These are phyloP conservation scores for Ploceus nigricollis DNA, from an alignment of 2,113 vertebrate species.

Conservation along the genomic window DNA sequence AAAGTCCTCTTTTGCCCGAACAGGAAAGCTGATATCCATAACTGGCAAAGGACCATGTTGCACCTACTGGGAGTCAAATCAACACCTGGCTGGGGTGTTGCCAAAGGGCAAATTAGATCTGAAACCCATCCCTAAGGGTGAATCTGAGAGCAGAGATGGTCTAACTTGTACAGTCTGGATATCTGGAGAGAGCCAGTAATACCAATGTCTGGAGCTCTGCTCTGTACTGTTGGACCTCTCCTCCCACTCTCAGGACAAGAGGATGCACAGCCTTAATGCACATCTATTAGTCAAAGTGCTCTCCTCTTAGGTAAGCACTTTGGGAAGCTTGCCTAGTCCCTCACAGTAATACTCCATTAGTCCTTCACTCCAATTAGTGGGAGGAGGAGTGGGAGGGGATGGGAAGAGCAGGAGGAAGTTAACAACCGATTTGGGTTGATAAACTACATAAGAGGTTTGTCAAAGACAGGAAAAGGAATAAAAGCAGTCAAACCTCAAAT, in stretches of 20 bases:
- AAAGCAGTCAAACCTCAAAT: neutral
- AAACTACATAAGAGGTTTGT: neutral
- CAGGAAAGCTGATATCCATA: neutral
- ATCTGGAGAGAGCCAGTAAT: neutral
- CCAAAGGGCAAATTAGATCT: neutral
- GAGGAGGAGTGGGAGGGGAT: neutral
- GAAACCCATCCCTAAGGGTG: neutral
- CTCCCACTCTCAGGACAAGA: neutral
- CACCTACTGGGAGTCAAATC: neutral
- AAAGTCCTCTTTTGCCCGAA: neutral
- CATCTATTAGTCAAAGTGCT: conserved; percentile 22
- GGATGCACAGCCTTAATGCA: neutral
- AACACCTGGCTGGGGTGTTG: neutral
- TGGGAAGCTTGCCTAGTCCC: conserved; percentile 11
- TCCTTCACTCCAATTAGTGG: conserved; percentile 24
- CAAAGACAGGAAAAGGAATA: neutral
- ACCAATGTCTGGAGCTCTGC: neutral
- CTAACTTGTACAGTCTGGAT: neutral
- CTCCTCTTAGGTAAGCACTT: conserved; percentile 16
- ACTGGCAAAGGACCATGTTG: neutral
- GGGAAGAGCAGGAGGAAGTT: neutral
- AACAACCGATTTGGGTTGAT: conserved; percentile 8
- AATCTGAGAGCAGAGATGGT: neutral
- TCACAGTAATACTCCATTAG: conserved; percentile 32
- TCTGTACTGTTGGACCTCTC: neutral